Evolutionary conservation across 2,888 invertebrate genomes (phyloP).

Genomic region (Perdita meconis): DNA sequence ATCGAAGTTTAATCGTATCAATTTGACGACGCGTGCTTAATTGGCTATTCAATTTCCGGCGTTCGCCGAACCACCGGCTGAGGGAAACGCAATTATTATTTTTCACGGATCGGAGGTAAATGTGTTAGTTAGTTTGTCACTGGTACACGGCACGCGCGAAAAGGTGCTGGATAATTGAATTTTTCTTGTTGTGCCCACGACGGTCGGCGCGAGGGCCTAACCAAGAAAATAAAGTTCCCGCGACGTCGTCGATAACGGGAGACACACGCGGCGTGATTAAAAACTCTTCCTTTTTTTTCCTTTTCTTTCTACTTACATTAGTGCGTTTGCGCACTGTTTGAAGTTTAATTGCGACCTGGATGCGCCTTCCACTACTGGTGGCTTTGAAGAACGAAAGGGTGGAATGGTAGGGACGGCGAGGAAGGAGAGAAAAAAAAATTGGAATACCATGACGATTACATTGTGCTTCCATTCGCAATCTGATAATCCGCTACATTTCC

Average conservation of each 20-base stretch:
- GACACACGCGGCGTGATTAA: constrained; percentile 33
- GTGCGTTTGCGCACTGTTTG: constrained; percentile 38
- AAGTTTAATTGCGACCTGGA: constrained; percentile 52
- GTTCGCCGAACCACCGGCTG: background rate
- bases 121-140: constrained; percentile 53
- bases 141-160: constrained; percentile 31
- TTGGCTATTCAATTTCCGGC: constrained; percentile 52
- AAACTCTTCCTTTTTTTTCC: background rate
- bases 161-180: constrained; percentile 63
- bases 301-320: background rate
- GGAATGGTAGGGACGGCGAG: constrained; percentile 1
- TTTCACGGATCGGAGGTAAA: constrained; percentile 59
- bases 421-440: background rate
- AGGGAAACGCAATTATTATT: constrained; percentile 60
- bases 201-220: background rate
- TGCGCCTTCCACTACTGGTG: constrained; percentile 6
- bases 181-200: constrained; percentile 29
- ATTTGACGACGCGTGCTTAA: constrained; percentile 50
- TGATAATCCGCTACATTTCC: background rate
- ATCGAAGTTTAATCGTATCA: constrained; percentile 46
- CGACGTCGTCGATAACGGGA: constrained; percentile 26
- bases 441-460: constrained; percentile 24
- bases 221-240: constrained; percentile 43
- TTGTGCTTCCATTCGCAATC: constrained; percentile 10
- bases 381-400: constrained; percentile 1